These are phyloP conservation scores for Sinopyrophorus schimmeli DNA, from an alignment of 2,888 invertebrate species.

Conservation along the genomic window DNA sequence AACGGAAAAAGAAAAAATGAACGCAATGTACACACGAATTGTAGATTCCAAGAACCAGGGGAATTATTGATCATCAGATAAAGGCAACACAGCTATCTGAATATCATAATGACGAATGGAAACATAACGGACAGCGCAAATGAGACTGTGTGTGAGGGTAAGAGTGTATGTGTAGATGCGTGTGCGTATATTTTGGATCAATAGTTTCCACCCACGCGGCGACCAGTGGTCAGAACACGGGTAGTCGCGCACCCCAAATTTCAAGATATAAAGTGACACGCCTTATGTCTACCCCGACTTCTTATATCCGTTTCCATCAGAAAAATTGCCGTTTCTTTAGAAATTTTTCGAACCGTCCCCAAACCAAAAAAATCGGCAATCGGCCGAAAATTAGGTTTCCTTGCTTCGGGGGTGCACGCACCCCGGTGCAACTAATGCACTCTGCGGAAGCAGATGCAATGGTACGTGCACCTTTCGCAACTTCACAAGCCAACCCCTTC, in stretches of 20 bases:
- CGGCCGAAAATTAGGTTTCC: no score
- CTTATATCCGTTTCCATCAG: slow-evolving; percentile 26
- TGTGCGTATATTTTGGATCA: slow-evolving; percentile 51
- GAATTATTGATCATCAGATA: slow-evolving; percentile 56
- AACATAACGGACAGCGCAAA: slow-evolving; percentile 54
- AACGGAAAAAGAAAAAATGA: no score
- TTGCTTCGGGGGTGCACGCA: no score
- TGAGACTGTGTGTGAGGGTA: slow-evolving; percentile 43
- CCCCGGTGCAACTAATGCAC: no score
- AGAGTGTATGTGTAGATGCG: slow-evolving; percentile 49
- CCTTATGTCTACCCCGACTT: slow-evolving; percentile 43
- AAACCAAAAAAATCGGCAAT: slow-evolving; percentile 11
- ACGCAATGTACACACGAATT: slow-evolving; percentile 40
- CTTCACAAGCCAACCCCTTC: no score
- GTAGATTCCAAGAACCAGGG: slow-evolving; percentile 48
- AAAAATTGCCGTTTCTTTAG: slow-evolving; percentile 28
- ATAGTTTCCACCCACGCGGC: slow-evolving; percentile 54
- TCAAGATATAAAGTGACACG: slow-evolving; percentile 53
- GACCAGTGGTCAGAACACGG: slow-evolving; percentile 55
- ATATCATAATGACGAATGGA: slow-evolving; percentile 55
- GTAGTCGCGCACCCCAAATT: slow-evolving; percentile 54
- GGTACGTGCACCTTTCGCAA: no score
- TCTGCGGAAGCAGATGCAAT: no score
- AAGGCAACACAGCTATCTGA: slow-evolving; percentile 52
- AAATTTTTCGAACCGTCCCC: slow-evolving; percentile 7